phyloP scores from a whole-genome alignment of 1,140 invertebrate species.

The Drosophila varians region DNA sequence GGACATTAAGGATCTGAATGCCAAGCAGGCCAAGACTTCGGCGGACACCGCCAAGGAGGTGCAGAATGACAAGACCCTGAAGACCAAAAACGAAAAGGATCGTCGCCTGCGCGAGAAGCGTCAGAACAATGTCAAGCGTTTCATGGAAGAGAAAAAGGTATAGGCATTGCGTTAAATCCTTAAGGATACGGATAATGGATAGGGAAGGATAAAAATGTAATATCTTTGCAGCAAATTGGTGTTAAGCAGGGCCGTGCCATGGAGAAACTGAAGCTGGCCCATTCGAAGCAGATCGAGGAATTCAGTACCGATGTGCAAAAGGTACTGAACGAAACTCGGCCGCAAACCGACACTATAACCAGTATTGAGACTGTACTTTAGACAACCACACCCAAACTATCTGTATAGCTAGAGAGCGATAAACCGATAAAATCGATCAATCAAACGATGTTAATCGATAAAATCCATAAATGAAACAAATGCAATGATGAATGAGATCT shows the following conservation, averaged over 20 bases:
- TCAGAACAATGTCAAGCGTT: conserved; percentile 99
- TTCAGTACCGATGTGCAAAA: conserved; percentile 95
- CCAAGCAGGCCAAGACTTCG: conserved; percentile 96
- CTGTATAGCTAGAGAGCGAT: conserved; percentile 47
- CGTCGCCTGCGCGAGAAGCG: conserved; percentile 96
- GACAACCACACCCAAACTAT: conserved; percentile 38
- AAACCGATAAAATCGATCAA: conserved; percentile 31
- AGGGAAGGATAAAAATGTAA: no score
- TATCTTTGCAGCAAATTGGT: conserved; percentile 87
- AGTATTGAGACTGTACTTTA: conserved; percentile 84
- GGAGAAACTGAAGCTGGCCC: conserved; percentile 95
- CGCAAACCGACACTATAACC: conserved; percentile 77
- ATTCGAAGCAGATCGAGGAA: conserved; percentile 96
- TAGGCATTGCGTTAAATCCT: background rate
- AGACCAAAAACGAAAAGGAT: conserved; percentile 99
- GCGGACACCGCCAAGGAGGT: conserved; percentile 99
- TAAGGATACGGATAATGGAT: no score
- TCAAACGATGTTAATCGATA: conserved; percentile 10
- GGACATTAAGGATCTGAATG: conserved; percentile 98
- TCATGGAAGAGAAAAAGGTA: conserved; percentile 98
- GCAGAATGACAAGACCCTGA: conserved; percentile 96
- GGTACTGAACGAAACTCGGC: conserved; percentile 85
- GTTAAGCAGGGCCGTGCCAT: conserved; percentile 97
- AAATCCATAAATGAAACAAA: conserved; percentile 5
- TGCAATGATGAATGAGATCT: conserved; percentile 10